Evolutionary conservation across 2,113 vertebrate species (phyloP), one percentile per base, ranked within the genome.

Genomic region (Nansenia antarctica): DNA sequence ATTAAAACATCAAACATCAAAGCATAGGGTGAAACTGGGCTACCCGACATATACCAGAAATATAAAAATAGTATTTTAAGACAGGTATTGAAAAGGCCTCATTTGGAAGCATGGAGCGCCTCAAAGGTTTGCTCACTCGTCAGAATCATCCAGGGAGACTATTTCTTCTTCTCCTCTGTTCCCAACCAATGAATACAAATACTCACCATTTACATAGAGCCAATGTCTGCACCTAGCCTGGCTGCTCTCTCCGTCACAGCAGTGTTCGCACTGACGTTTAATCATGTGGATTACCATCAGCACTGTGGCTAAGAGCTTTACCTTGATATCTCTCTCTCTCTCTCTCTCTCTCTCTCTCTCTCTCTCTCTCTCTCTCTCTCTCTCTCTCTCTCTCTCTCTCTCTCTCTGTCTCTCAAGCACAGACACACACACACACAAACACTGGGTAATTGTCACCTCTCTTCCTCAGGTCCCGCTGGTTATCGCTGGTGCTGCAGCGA

Each of bases 131-230:
- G 12, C n/a, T 42, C 30, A 24, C 34, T 62, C n/a, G n/a, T n/a
- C 70, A 66, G 35, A 70, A 45, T 77, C 45, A 67, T 67, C 65
- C 58, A 27, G 73, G 32, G 58, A n/a, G 45, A 49, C 45, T 49
- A 49, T 49, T 49, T 49, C 9, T 45, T 27, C 52, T 53, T 15
- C 20, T 15, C 62, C 4, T 26, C 74, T 66, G 47, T 62, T 70
- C 47, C 58, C 72, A 65, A 31, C 66, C 69, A 78, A 78, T 80
- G 77, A 85, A 77, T 76, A 69, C 67, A 73, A 73, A 80, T 70
- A 60, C 47, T 34, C n/a, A 18, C 15, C 9, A 68, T 81, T 78
- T 80, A 69, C 53, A 78, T 77, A 58, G 26, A 55, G 37, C 65
- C 29, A n/a, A 18, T 62, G 47, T 78, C 42, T 72, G 74, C 29